phyloP scores from a whole-genome alignment of 30 jellyfish, hydroid and myxozoan species.

The Mastigias papua region DNA sequence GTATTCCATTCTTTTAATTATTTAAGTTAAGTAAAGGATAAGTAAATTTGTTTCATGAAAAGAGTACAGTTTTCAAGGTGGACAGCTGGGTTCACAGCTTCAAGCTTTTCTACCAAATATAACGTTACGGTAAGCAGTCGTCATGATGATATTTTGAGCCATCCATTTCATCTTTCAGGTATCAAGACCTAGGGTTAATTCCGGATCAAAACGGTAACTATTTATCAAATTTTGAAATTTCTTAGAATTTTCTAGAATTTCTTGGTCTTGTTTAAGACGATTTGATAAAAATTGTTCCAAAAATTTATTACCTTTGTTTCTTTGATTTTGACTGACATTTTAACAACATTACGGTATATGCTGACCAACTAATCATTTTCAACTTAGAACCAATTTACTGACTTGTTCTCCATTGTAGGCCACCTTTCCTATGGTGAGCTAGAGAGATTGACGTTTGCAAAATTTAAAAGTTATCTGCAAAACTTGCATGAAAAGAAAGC shows the following conservation, averaged over 20 bases:
- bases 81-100: not conserved
- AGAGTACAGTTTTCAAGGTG: not conserved
- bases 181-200: constrained; percentile 10
- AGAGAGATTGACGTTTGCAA: constrained; percentile 33
- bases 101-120: too few relatives aligned
- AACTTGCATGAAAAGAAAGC: constrained; percentile 34
- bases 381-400: too few relatives aligned
- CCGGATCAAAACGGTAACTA: constrained; percentile 41
- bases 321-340: too few relatives aligned
- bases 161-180: not conserved
- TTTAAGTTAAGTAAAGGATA: too few relatives aligned
- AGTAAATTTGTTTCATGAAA: too few relatives aligned
- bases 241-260: not conserved
- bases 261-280: not conserved
- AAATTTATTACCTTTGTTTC: too few relatives aligned
- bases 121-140: too few relatives aligned
- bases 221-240: not conserved
- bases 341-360: too few relatives aligned
- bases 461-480: constrained; percentile 33
- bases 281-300: too few relatives aligned
- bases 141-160: not conserved
- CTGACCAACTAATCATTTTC: too few relatives aligned
- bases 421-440: constrained; percentile 72
- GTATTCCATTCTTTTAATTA: too few relatives aligned
- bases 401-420: constrained; percentile 33